A percentile compares a stretch with the other conserved stretches of the same genome.
phyloP scores from a whole-genome alignment of 2,888 invertebrate genomes.

The Eupithecia abbreviata region DNA sequence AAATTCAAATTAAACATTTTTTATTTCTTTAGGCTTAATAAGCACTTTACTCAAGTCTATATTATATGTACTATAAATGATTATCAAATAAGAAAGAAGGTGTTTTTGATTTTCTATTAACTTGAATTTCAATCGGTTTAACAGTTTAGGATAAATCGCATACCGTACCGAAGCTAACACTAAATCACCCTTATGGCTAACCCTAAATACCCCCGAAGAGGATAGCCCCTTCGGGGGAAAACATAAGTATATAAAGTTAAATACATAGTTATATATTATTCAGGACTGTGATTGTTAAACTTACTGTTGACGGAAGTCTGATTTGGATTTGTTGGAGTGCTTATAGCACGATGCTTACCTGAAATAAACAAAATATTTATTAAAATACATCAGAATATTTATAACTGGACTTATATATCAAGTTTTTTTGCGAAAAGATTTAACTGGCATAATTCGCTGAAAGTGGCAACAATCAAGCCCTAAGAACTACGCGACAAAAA shows the following conservation, averaged over 20 bases:
- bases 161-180: background rate
- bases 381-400: conserved; percentile 12
- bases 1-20: no score
- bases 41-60: no score
- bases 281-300: background rate
- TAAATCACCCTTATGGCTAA: background rate
- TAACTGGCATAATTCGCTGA: background rate
- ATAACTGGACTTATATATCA: background rate
- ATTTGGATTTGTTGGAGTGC: conserved; percentile 53
- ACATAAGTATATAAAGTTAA: background rate
- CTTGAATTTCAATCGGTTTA: background rate
- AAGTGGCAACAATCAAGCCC: background rate
- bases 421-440: background rate
- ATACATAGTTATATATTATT: background rate
- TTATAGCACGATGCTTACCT: conserved; percentile 74
- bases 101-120: no score
- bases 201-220: background rate
- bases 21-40: no score
- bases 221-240: background rate
- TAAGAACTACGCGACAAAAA: background rate
- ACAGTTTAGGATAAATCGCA: background rate
- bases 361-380: conserved; percentile 56
- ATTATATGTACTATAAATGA: no score
- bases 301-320: background rate
- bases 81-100: no score